phyloP scores from a whole-genome alignment of 2,888 invertebrate species.

The Sphaeridia pumilis region DNA sequence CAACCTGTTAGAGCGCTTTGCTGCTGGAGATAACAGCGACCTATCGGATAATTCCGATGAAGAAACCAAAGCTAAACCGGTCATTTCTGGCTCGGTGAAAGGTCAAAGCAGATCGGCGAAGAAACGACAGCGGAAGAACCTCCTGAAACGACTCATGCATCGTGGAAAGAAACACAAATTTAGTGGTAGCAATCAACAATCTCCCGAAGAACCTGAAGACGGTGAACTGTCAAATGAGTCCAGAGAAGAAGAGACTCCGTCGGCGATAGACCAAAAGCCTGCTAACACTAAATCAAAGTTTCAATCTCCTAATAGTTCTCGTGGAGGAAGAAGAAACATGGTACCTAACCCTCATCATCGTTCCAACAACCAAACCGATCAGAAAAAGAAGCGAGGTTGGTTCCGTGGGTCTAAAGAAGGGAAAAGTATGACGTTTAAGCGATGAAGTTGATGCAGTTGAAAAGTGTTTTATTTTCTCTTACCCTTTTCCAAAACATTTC shows the following conservation, averaged over 20 bases:
- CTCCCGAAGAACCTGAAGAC: conserved; percentile 7
- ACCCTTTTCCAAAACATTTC: too few relatives aligned
- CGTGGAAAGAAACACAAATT: conserved; percentile 9
- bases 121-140: conserved; percentile 1
- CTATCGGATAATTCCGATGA: not conserved
- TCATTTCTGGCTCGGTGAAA: not conserved
- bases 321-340: too few relatives aligned
- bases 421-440: conserved; percentile 19
- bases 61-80: not conserved
- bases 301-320: not conserved
- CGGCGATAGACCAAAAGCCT: too few relatives aligned
- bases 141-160: conserved; percentile 1
- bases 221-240: conserved; percentile 7
- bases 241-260: not conserved
- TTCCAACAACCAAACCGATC: not conserved
- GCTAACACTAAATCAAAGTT: not conserved
- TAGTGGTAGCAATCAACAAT: not conserved
- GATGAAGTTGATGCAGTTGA: too few relatives aligned
- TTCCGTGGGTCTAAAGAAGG: conserved; percentile 7
- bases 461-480: too few relatives aligned
- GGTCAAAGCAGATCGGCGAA: not conserved
- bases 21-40: not conserved
- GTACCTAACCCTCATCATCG: not conserved
- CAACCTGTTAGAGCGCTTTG: not conserved
- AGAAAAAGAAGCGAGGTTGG: not conserved